Base-by-base conservation (phyloP, 2,113 vertebrate species). In the Hassar affinis region DNA sequence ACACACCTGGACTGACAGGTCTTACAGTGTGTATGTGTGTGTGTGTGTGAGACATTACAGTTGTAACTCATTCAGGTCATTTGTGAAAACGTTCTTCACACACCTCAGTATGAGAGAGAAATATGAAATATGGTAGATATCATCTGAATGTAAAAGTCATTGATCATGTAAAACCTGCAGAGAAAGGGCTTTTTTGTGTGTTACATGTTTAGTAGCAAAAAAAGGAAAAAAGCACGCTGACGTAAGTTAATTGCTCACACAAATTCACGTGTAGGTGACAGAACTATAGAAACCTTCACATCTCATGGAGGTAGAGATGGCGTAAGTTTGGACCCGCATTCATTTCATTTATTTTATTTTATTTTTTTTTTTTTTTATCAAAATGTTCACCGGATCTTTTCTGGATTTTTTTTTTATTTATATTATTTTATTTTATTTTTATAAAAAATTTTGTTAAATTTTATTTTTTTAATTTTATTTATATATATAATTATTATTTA, bases 1-100 rank as follows among this genome's bases (percentile, higher is more conserved):
- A 69, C 87, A 90, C 93, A 93, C 93, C 94, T 93, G 93, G 91
- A 89, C 74, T 78, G 30, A 82, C 86, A 80, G 88, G 89, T 85
- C 88, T 80, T 88, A 84, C 66, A 71, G 81, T 78, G 71, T 35
- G 25, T 47, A 33, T n/a, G 54, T 78, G 33, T 57, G 54, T 78
- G 54, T 54, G 76, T 83, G 81, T 81, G 69, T 35, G 35, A 9
- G 45, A 47, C 11, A 6, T 47, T 6, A 9, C 45, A 47, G n/a
- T n/a, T n/a, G n/a, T n/a, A n/a, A n/a, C n/a, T n/a, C n/a, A n/a
- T n/a, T n/a, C n/a, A n/a, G n/a, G n/a, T n/a, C 25, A 61, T 27
- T 57, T 25, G n/a, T 61, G 59, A n/a, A 61, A 27, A 14, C 1
- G 14, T 8, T 68, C 17, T 20, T 45, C 35, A 42, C 20, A 38